phyloP scores from a whole-genome alignment of 2,888 invertebrate species.

The Parapristionchus giblindavisi region DNA sequence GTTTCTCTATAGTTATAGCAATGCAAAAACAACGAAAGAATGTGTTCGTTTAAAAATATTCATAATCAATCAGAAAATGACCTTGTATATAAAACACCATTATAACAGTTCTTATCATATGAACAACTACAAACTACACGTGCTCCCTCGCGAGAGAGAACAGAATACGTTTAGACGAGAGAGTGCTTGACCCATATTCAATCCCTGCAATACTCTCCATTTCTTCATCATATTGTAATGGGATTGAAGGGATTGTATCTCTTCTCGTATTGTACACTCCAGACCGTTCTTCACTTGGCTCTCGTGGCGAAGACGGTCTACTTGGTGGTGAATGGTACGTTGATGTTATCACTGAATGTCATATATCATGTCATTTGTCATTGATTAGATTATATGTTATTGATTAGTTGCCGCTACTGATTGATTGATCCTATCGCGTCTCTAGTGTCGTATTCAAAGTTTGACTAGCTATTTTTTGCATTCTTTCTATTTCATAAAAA shows the following conservation, averaged over 20 bases:
- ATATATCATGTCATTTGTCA: no score
- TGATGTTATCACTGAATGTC: no score
- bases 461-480: no score
- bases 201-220: background rate
- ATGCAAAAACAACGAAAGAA: no score
- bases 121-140: background rate
- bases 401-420: no score
- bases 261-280: slow-evolving; percentile 31
- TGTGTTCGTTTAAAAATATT: background rate
- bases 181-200: slow-evolving; percentile 2
- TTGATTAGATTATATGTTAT: no score
- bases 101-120: background rate
- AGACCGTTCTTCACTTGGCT: slow-evolving; percentile 20
- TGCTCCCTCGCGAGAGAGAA: background rate
- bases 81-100: background rate
- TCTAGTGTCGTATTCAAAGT: no score
- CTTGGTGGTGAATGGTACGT: slow-evolving; percentile 1
- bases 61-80: background rate
- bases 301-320: slow-evolving; percentile 3
- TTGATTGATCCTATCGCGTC: no score
- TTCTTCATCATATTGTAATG: background rate
- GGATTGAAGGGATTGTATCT: slow-evolving; percentile 11
- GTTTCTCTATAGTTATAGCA: no score
- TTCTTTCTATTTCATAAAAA: no score
- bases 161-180: background rate